Conservation (phyloP, 1,140 invertebrate genomes). For the Drosophila lacteicornis region DNA sequence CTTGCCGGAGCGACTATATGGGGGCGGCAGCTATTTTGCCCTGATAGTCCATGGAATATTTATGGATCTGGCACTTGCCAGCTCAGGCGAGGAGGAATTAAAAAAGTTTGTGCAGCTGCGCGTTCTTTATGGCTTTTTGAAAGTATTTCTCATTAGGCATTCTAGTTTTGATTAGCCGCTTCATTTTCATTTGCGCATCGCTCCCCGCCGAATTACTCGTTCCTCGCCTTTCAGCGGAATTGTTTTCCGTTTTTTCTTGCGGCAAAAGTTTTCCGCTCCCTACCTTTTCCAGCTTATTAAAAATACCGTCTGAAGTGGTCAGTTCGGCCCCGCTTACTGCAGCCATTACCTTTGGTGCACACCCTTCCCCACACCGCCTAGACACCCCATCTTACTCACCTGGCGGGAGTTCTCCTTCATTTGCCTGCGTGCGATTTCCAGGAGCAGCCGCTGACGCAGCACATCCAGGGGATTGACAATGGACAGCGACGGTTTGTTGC, state of each 20-base stretch:
- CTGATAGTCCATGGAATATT: slow-evolving; percentile 17
- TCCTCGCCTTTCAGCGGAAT: slow-evolving; percentile 23
- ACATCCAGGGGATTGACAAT: slow-evolving; percentile 92
- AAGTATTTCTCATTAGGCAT: slow-evolving; percentile 67
- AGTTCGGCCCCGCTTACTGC: slow-evolving; percentile 19
- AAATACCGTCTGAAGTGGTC: slow-evolving; percentile 63
- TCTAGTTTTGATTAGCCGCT: slow-evolving; percentile 73
- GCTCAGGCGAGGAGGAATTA: slow-evolving; percentile 32
- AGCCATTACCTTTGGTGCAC: background rate
- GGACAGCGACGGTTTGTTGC: slow-evolving; percentile 89
- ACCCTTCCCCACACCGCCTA: background rate
- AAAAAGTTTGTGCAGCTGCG: slow-evolving; percentile 60
- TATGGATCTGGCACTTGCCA: slow-evolving; percentile 6
- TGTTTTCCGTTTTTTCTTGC: slow-evolving; percentile 65
- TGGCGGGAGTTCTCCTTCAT: slow-evolving; percentile 89
- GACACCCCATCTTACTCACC: slow-evolving; percentile 60
- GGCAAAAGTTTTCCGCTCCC: slow-evolving; percentile 54
- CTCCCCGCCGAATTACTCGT: slow-evolving; percentile 48
- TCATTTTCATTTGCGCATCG: slow-evolving; percentile 42
- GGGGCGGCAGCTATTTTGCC: background rate
- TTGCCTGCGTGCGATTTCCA: slow-evolving; percentile 91
- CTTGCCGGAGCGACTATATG: slow-evolving; percentile 25
- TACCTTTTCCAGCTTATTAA: slow-evolving; percentile 66
- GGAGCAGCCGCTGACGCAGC: slow-evolving; percentile 89
- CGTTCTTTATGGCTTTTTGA: slow-evolving; percentile 27